Evolutionary conservation across 2,888 invertebrate species (phyloP), one percentile per base, ranked within the genome.

Genomic region (Drosophila melanosoma): DNA sequence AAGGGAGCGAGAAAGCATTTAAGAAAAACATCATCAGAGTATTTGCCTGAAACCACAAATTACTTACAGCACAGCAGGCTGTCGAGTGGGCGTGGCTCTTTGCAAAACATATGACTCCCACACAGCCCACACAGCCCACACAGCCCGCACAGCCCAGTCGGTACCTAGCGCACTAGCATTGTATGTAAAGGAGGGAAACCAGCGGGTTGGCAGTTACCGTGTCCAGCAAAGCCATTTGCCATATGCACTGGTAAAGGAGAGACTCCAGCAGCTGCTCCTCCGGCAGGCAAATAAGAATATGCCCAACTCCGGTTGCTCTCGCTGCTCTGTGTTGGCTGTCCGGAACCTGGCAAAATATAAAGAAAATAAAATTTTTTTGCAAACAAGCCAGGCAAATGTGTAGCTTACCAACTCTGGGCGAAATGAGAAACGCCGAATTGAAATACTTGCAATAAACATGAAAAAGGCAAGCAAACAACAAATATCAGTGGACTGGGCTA

Each of bases 41-140:
- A 87, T 88, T 88, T 89, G 87, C 89, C 89, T 82, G 89, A 85
- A 88, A 88, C 87, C 87, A 89, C 87, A 88, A 88, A 88, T 88
- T 88, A 88, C 87, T 88, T 88, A 89, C 89, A 87, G 79, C 80
- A 87, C 88, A 86, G 81, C 86, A 79, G 83, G 87, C 83, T 74
- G 83, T 81, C 84, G 76, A 79, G 84, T 68, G 87, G 87, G 84
- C 71, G 84, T 82, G 67, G 61, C 57, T 45, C 42, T 36, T 53
- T 45, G 48, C 65, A 70, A 79, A 79, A 79, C 80, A 74, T 77
- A 80, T 80, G 80, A 69, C 77, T 65, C 64, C 54, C 72, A 35
- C 38, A 42, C 7, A 36, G 36, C 36, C 33, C 12, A 36, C 11
- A 6, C 40, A 8, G 17, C n/a, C 7, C 38, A 17, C 38, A 17